Evolutionary conservation across 2,888 invertebrate species (phyloP), one percentile per base, ranked within the genome.

Genomic region (Metalampra italica): DNA sequence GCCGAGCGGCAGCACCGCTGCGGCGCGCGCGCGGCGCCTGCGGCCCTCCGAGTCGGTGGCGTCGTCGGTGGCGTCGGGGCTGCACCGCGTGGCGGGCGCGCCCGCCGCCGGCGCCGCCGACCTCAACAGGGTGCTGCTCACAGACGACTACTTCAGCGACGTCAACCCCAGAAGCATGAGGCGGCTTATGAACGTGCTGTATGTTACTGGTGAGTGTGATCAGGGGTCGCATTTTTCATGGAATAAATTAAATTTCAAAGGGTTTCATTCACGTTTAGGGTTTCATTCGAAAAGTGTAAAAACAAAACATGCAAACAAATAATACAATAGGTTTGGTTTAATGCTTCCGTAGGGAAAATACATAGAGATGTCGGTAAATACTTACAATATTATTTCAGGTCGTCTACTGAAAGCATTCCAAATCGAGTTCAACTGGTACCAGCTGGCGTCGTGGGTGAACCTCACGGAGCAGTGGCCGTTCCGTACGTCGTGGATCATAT

Each of bases 381-480:
- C n/a, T n/a, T n/a, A n/a, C n/a, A 32, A 11, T 32, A 1, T 3
- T 32, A 32, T 72, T 79, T 5, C 74, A 97, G 98, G 98, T 56
- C 95, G 99, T 48, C 91, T 99, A 59, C 91, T 99, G 62, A 96
- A 99, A 91, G 97, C 99, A 72, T 98, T 99, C 92, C 97, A 98
- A 90, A 96, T 99, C 63, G 99, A 99, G 78, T 99, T 99, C 90
- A 98, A 97, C 85, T 99, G 99, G 99, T 97, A 98, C 85, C 95
- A 97, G 65, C 91, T 99, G 64, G 98, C 98, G 54, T 96, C 97
- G 51, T 99, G 99, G 99, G 96, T 99, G 60, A 98, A 99, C 83
- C 93, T 99, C 50, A 98, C 98, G 0, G 99, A 99, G 76, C 99
- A 99, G 78, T 99, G 99, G 99, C 99, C 99, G 0, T 96, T 98